Conservation (phyloP, 2,113 vertebrate genomes). For the Neolamprologus sp. region DNA sequence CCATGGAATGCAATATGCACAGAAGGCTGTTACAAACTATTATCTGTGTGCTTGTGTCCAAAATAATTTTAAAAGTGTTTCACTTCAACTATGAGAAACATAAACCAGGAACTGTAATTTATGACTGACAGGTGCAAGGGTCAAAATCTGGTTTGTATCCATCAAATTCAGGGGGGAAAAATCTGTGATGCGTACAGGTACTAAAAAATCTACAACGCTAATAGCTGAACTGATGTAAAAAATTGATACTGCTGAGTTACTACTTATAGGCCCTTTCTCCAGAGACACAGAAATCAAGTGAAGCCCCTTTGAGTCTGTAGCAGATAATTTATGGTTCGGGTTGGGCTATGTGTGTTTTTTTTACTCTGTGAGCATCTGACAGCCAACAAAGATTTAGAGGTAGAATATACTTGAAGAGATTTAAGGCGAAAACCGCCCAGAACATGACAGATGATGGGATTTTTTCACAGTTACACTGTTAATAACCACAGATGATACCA, state of each 20-base stretch:
- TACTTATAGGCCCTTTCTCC: constrained; percentile 19
- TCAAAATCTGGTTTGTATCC: constrained; percentile 65
- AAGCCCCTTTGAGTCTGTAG: constrained; percentile 15
- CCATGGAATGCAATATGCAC: constrained; percentile 23
- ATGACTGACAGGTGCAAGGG: constrained; percentile 53
- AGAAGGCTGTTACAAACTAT: constrained; percentile 18
- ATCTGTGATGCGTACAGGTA: not conserved
- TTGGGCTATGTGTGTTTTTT: constrained; percentile 23
- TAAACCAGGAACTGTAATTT: constrained; percentile 53
- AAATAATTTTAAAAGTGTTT: constrained; percentile 35
- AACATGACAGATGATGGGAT: constrained; percentile 44
- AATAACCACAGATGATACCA: constrained; percentile 27
- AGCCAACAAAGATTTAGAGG: constrained; percentile 43
- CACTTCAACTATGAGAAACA: constrained; percentile 50
- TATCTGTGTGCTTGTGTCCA: not conserved
- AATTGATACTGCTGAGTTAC: constrained; percentile 26
- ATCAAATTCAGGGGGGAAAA: constrained; percentile 41
- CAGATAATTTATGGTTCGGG: constrained; percentile 40
- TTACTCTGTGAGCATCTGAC: constrained; percentile 34
- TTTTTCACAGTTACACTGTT: constrained; percentile 27
- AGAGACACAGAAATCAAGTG: constrained; percentile 34
- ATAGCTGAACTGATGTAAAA: constrained; percentile 22
- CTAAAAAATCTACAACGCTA: constrained; percentile 29
- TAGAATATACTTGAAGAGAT: constrained; percentile 40
- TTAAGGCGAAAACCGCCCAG: constrained; percentile 39